These are phyloP conservation scores for Penaeus monodon DNA, from an alignment of 2,888 invertebrate genomes.

Conservation along the genomic window DNA sequence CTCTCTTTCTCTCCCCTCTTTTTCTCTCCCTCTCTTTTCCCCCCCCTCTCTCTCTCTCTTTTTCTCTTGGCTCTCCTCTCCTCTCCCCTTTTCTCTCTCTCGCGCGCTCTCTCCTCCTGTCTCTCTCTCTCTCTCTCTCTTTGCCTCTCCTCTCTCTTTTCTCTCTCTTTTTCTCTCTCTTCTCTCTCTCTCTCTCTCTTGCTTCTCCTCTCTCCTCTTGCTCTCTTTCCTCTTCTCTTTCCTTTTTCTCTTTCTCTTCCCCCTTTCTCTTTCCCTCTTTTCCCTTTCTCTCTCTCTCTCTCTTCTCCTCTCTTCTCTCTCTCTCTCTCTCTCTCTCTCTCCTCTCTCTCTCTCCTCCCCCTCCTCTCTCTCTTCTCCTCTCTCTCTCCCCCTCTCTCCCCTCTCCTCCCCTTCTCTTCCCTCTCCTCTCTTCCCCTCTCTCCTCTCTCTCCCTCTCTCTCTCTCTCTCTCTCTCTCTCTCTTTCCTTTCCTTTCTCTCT, in stretches of 20 bases:
- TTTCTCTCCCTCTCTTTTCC: no score
- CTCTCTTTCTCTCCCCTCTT: no score
- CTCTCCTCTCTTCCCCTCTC: not conserved
- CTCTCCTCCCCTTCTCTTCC: not conserved
- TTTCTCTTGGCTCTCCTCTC: no score
- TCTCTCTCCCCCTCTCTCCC: no score
- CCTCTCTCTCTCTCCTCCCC: not conserved
- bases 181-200: not conserved
- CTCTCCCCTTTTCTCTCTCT: no score
- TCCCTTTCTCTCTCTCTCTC: constrained; percentile 19
- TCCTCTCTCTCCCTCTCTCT: not conserved
- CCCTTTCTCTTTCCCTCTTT: not conserved
- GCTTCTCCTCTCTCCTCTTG: not conserved
- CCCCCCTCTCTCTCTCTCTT: no score
- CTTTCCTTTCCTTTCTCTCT: not conserved
- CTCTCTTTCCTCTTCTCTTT: not conserved
- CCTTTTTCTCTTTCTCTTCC: not conserved
- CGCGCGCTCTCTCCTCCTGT: no score
- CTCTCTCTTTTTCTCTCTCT: no score
- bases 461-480: not conserved
- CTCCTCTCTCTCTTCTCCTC: not conserved
- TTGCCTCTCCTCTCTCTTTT: no score
- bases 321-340: not conserved
- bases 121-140: no score
- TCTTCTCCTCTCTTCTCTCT: not conserved